Evolutionary conservation across 2,888 invertebrate species (phyloP).

Genomic region (Scaptomyza tumidula): DNA sequence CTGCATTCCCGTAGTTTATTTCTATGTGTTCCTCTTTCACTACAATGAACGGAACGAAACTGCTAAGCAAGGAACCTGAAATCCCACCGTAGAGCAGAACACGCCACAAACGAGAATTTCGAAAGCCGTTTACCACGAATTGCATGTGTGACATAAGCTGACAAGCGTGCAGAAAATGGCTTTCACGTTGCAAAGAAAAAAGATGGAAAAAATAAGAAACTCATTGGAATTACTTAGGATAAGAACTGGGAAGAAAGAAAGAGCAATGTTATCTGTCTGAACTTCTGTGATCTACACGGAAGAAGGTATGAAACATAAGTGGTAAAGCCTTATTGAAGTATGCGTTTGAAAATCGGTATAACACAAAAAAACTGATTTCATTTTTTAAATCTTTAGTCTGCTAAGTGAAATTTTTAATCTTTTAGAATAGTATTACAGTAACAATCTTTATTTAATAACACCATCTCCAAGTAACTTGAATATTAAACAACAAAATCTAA

Average conservation of each 20-base stretch:
- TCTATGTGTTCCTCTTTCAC: neutral
- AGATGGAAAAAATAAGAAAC: slow-evolving; percentile 7
- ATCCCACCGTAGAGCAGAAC: slow-evolving; percentile 8
- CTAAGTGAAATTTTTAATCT: no score
- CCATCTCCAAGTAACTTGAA: no score
- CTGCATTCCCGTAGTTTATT: slow-evolving; percentile 42
- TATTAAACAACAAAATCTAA: no score
- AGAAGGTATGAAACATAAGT: no score
- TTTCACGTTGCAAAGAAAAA: slow-evolving; percentile 9
- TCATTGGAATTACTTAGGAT: slow-evolving; percentile 33
- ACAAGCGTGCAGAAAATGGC: slow-evolving; percentile 10
- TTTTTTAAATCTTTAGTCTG: no score
- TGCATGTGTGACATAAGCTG: slow-evolving; percentile 45
- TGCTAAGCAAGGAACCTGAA: slow-evolving; percentile 18
- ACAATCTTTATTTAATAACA: no score
- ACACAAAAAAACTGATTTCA: no score
- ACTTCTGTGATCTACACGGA: neutral
- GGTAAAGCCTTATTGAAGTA: no score
- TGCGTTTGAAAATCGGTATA: no score
- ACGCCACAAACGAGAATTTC: slow-evolving; percentile 21
- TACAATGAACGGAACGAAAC: neutral
- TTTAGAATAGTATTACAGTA: no score
- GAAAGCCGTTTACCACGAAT: slow-evolving; percentile 57
- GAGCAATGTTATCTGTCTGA: neutral
- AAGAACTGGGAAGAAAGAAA: slow-evolving; percentile 4